Evolutionary conservation across 1,140 invertebrate species (phyloP).

Genomic region (Drosophila navojoa): DNA sequence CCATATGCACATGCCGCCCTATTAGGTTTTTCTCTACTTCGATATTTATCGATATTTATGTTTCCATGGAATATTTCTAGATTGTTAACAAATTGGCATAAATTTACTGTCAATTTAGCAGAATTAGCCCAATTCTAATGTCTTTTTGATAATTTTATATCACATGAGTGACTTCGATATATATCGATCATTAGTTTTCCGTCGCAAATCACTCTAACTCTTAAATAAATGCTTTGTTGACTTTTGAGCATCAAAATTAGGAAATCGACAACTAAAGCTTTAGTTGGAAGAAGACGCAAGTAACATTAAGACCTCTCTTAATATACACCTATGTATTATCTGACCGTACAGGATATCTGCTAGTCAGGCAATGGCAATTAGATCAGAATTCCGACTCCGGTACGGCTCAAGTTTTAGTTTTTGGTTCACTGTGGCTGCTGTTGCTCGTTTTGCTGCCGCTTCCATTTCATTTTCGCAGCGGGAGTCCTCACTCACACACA

Average conservation of each 20-base stretch:
- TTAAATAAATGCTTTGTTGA: too few relatives aligned
- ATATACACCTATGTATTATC: too few relatives aligned
- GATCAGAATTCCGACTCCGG: neutral
- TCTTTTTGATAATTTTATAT: neutral
- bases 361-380: neutral
- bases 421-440: slow-evolving; percentile 25
- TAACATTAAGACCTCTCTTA: too few relatives aligned
- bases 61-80: too few relatives aligned
- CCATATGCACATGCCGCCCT: too few relatives aligned
- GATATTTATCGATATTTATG: too few relatives aligned
- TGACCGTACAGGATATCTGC: neutral
- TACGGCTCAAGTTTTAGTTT: slow-evolving; percentile 14
- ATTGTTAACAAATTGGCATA: too few relatives aligned
- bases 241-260: neutral
- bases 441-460: slow-evolving; percentile 65
- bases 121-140: too few relatives aligned
- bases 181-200: neutral
- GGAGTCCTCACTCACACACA: slow-evolving; percentile 55
- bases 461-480: slow-evolving; percentile 81
- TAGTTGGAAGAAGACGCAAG: neutral
- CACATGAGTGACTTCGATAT: neutral
- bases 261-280: too few relatives aligned
- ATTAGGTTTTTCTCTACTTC: too few relatives aligned
- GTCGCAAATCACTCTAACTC: too few relatives aligned
- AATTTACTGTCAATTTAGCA: too few relatives aligned